Base-by-base conservation (phyloP, 1,140 invertebrate species). In the Drosophila obscura region DNA sequence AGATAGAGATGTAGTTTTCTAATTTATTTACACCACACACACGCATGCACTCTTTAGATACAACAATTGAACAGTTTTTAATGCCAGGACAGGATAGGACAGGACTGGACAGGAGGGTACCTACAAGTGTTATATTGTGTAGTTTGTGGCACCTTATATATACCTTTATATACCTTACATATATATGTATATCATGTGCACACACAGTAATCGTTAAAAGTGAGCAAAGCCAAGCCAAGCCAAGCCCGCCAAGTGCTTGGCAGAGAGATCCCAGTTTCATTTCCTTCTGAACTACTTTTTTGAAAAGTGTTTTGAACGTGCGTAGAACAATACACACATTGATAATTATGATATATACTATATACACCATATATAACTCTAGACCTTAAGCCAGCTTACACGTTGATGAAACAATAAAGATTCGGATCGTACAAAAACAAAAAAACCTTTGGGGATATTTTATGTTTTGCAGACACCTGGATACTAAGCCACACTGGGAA, bases 401-500 rank as follows among this genome's bases (percentile, higher is more conserved):
- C 83, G 82, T 87, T 87, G 82, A 87, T 60, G 82, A 87, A 87
- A 87, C 82, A 87, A 87, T 87, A 87, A 87, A 87, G 78, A 87
- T 87, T 87, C 74, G 65, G 77, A 85, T 85, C 81, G 81, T 84
- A 85, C 67, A 80, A 80, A 77, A 82, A 66, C 35, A 8, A 41
- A 19, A 28, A 46, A 19, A 26, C 26, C n/a, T 43, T 39, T 24
- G 22, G 22, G 19, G 2, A n/a, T n/a, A n/a, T n/a, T n/a, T 22
- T 22, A 22, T n/a, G n/a, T n/a, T n/a, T n/a, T n/a, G n/a, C n/a
- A n/a, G n/a, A n/a, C n/a, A 22, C 2, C 2, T 22, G 22, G 22
- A 1, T 53, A 39, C 19, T 53, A 19, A 26, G 26, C 26, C 26
- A 26, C 26, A 5, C 26, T 26, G 26, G 26, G 26, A 26, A 5